phyloP scores from a whole-genome alignment of 2,797 vertebrate genomes.

The Falco columbarius region DNA sequence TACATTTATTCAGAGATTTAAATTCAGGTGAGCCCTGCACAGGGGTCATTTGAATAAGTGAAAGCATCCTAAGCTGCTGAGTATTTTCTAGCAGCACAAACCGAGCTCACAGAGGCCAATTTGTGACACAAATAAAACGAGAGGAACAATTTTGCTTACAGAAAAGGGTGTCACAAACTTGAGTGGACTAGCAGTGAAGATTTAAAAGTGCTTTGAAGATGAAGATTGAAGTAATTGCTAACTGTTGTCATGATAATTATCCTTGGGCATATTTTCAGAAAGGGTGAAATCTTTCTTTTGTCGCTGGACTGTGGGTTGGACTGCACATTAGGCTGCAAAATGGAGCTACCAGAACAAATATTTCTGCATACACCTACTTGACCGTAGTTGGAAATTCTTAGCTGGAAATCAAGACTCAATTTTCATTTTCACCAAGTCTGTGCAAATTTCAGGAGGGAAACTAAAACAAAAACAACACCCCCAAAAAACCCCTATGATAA shows the following conservation, averaged over 20 bases:
- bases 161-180: not conserved
- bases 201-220: not conserved
- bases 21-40: not conserved
- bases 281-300: not conserved
- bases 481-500: not conserved
- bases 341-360: not conserved
- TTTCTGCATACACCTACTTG: not conserved
- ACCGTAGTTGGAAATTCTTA: not conserved
- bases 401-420: not conserved
- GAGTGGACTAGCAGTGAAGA: not conserved
- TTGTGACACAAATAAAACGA: not conserved
- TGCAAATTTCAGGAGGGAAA: not conserved
- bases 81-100: not conserved
- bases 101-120: not conserved
- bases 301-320: not conserved
- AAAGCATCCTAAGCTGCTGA: not conserved
- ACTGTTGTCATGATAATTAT: not conserved
- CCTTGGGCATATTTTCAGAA: not conserved
- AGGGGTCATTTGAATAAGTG: not conserved
- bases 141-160: not conserved
- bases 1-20: not conserved
- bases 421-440: not conserved
- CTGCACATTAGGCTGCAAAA: not conserved
- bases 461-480: not conserved
- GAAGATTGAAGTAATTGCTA: not conserved